Conservation (phyloP, 1,140 invertebrate species). For the Drosophila nigrodunni region DNA sequence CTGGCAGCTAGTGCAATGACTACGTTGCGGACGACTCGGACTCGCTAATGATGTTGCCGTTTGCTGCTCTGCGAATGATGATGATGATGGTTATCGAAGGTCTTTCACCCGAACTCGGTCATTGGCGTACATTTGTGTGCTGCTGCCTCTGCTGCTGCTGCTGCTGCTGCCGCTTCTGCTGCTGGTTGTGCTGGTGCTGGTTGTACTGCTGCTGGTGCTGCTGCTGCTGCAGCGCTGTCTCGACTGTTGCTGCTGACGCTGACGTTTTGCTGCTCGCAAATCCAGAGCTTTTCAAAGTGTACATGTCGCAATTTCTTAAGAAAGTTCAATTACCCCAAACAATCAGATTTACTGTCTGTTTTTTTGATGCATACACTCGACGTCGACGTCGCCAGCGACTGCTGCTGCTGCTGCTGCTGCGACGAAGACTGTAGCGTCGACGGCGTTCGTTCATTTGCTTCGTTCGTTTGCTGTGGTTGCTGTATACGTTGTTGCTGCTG, state of each 20-base stretch:
- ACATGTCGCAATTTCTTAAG: constrained; percentile 85
- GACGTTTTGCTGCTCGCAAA: constrained; percentile 72
- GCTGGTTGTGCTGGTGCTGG: constrained; percentile 30
- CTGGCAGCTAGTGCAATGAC: constrained; percentile 68
- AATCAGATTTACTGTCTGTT: constrained; percentile 85
- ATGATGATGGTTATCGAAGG: constrained; percentile 85
- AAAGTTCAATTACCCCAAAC: constrained; percentile 85
- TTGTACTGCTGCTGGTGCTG: constrained; percentile 16
- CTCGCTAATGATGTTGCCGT: constrained; percentile 71
- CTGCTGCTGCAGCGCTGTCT: constrained; percentile 57
- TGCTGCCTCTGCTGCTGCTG: constrained; percentile 54
- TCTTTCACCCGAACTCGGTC: constrained; percentile 85
- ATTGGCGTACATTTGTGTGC: constrained; percentile 84
- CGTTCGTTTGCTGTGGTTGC: constrained; percentile 24
- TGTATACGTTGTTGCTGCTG: constrained; percentile 23
- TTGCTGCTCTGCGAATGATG: constrained; percentile 77
- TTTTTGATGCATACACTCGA: constrained; percentile 81
- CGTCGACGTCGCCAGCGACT: constrained; percentile 39
- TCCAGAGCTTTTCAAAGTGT: constrained; percentile 85
- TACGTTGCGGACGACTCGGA: constrained; percentile 60
- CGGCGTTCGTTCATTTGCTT: constrained; percentile 72
- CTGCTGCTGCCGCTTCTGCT: constrained; percentile 43
- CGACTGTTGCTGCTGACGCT: constrained; percentile 24
- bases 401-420: constrained; percentile 13
- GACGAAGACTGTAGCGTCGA: constrained; percentile 15